A percentile compares a stretch with the other conserved stretches of the same genome.
phyloP scores from a whole-genome alignment of 2,888 invertebrate genomes.

The Habrosyne pyritoides region DNA sequence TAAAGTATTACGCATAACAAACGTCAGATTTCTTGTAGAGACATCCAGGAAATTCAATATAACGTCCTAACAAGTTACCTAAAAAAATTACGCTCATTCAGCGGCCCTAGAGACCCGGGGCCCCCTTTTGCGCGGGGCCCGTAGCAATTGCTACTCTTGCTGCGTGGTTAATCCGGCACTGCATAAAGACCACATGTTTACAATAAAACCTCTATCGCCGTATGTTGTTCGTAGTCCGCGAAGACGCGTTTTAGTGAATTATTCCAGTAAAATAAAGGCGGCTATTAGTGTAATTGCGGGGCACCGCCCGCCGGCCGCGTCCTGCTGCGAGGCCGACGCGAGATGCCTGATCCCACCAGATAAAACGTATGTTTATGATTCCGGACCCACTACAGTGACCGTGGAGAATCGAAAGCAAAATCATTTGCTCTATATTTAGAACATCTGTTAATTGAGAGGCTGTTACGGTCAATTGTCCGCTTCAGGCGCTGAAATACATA shows the following conservation, averaged over 20 bases:
- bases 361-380: not conserved
- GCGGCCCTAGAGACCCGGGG: too few species aligned
- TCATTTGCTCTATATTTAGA: not conserved
- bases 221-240: not conserved
- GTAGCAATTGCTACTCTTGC: too few species aligned
- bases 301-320: constrained; percentile 34
- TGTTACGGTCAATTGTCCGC: constrained; percentile 16
- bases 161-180: too few species aligned
- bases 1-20: too few species aligned
- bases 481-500: not conserved
- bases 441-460: constrained; percentile 8
- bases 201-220: too few species aligned
- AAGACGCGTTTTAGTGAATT: constrained; percentile 49
- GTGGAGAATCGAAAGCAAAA: constrained; percentile 2
- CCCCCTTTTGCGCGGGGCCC: too few species aligned
- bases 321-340: not conserved
- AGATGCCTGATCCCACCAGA: not conserved
- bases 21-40: too few species aligned
- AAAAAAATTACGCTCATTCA: too few species aligned
- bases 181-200: too few species aligned
- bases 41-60: too few species aligned
- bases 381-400: not conserved
- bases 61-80: too few species aligned
- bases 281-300: constrained; percentile 56
- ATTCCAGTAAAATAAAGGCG: constrained; percentile 51